These are phyloP conservation scores for Macrotrachela quadricornifera DNA, from an alignment of 1,140 invertebrate genomes.

Conservation along the genomic window DNA sequence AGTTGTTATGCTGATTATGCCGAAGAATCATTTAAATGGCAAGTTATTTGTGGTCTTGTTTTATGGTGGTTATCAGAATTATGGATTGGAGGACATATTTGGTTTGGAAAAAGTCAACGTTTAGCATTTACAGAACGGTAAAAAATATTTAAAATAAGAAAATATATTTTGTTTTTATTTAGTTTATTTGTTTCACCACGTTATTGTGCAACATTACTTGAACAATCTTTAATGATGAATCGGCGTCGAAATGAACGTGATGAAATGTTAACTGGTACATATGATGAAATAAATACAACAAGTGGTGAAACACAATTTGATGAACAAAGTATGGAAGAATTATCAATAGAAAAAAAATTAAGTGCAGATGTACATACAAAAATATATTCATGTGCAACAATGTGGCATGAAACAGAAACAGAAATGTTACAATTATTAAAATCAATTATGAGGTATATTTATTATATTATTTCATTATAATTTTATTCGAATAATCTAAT, in stretches of 20 bases:
- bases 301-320: neutral
- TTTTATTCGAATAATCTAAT: no score
- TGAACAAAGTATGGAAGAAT: neutral
- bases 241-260: conserved; percentile 61
- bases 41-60: conserved; percentile 13
- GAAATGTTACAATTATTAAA: conserved; percentile 32
- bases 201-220: conserved; percentile 73
- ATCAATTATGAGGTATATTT: conserved; percentile 21
- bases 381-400: conserved; percentile 32
- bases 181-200: conserved; percentile 70
- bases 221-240: conserved; percentile 85
- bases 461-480: neutral
- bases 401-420: conserved; percentile 32
- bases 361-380: neutral
- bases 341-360: neutral
- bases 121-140: conserved; percentile 72
- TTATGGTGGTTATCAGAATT: conserved; percentile 79
- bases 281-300: neutral
- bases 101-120: conserved; percentile 87
- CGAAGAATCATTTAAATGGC: conserved; percentile 8
- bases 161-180: no score
- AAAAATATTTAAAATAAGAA: no score
- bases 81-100: conserved; percentile 85
- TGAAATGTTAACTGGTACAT: no score
- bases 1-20: conserved; percentile 7